Conservation (phyloP, 2,113 vertebrate genomes). For the Aegithalos caudatus region DNA sequence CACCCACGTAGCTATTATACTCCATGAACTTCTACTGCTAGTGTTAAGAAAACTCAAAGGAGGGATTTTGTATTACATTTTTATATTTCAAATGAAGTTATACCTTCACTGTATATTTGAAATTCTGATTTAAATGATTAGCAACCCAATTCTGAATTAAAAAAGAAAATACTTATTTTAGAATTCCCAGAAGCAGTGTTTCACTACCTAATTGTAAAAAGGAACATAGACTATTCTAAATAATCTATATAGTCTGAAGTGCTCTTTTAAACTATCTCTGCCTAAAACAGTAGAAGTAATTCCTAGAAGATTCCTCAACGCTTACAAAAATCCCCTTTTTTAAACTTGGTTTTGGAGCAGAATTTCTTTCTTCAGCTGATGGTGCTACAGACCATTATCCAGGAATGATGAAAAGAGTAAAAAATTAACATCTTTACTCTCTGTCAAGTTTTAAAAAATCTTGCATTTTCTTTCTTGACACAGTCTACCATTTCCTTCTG, state of each 20-base stretch:
- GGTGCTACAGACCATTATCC: not conserved
- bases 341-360: not conserved
- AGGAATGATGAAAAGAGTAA: not conserved
- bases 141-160: not conserved
- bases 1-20: not conserved
- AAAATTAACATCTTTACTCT: not conserved
- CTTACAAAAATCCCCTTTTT: not conserved
- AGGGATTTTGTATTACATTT: not conserved
- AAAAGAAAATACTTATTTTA: not conserved
- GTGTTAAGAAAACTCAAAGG: not conserved
- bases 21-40: not conserved
- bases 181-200: not conserved
- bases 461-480: not conserved
- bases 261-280: not conserved
- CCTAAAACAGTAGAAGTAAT: not conserved
- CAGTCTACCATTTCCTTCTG: not conserved
- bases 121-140: not conserved
- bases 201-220: not conserved
- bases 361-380: not conserved
- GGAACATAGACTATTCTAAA: not conserved
- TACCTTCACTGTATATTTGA: not conserved
- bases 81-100: not conserved
- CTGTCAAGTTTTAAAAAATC: not conserved
- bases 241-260: not conserved
- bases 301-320: not conserved